Conservation (phyloP, 2,797 vertebrate genomes). For the Geotrypetes seraphini region DNA sequence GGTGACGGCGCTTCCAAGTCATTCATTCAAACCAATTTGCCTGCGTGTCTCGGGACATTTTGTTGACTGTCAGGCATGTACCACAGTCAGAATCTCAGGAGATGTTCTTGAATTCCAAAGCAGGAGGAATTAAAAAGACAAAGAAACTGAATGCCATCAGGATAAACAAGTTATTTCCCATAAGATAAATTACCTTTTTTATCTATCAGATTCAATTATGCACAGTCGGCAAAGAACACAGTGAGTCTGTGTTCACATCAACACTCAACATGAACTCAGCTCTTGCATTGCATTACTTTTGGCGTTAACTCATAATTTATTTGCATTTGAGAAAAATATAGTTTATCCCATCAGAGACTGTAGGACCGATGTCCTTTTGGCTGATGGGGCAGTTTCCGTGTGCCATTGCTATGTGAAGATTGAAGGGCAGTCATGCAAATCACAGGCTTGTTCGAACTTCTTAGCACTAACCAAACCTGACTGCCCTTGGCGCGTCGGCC, state of each 20-base stretch:
- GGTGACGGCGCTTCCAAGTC: slow-evolving; percentile 1
- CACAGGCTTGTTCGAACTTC: not conserved
- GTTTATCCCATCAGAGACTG: not conserved
- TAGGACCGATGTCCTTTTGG: not conserved
- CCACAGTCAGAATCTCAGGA: not conserved
- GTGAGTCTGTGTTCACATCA: too few species aligned
- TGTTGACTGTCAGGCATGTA: not conserved
- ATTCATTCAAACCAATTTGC: not conserved
- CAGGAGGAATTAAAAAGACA: slow-evolving; percentile 3
- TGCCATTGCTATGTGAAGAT: not conserved
- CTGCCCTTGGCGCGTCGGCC: slow-evolving; percentile 16
- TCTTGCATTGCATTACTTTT: slow-evolving; percentile 12
- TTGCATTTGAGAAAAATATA: not conserved
- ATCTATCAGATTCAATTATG: slow-evolving; percentile 11
- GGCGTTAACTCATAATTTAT: too few species aligned
- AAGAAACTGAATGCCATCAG: not conserved
- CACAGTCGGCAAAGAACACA: not conserved
- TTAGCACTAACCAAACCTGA: slow-evolving; percentile 10
- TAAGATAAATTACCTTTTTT: slow-evolving; percentile 1
- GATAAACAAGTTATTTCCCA: not conserved
- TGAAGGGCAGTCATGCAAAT: slow-evolving; percentile 9
- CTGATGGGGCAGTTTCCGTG: not conserved
- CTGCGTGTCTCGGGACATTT: not conserved
- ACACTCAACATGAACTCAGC: slow-evolving; percentile 7
- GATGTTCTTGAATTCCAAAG: not conserved